Evolutionary conservation across 2,113 vertebrate species (phyloP), one percentile per base, ranked within the genome.

Genomic region (Aspidoscelis tigris): DNA sequence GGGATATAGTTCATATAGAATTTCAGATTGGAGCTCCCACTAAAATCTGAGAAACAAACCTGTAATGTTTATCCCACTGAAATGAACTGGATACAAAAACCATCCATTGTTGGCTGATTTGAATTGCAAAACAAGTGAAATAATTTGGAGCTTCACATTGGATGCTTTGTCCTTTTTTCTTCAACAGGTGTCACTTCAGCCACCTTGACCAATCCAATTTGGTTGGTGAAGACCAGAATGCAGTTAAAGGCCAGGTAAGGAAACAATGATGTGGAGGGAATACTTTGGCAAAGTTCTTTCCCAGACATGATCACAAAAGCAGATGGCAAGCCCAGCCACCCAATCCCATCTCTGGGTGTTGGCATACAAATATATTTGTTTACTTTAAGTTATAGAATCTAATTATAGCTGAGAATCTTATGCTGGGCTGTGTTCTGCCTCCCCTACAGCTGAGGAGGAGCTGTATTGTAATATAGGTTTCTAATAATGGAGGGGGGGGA

Each of bases 161-260:
- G 18, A 26, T 58, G 39, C 0, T 0, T 50, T 82, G 81, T 5
- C 71, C 58, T 72, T 76, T 74, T 44, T 47, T 89, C 2, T 22
- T 86, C 39, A 82, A 18, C 66, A 95, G 94, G 94, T 12, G 2
- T 93, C 74, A 90, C 77, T 39, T 91, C 90, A 50, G 16, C 92
- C 73, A 93, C 94, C 0, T 88, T 94, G 44, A 94, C 93, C 83
- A 95, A 93, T 76, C 94, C 94, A 39, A 91, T 95, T 73, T 95
- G 94, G 94, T 50, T 95, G 81, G 94, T 95, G 89, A 95, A 95
- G 86, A 95, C 94, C 71, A 92, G 94, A 80, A 86, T 90, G 94
- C 94, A 95, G 83, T 88, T 95, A 85, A 89, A 95, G 86, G 88
- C 80, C 83, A 93, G 94, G 94, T 95, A 81, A 91, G 80, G 24